Percentiles rank a stretch among this genome's conserved stretches.
These are phyloP conservation scores for Drosophila teissieri DNA, from an alignment of 1,140 invertebrate species.

Conservation along the genomic window DNA sequence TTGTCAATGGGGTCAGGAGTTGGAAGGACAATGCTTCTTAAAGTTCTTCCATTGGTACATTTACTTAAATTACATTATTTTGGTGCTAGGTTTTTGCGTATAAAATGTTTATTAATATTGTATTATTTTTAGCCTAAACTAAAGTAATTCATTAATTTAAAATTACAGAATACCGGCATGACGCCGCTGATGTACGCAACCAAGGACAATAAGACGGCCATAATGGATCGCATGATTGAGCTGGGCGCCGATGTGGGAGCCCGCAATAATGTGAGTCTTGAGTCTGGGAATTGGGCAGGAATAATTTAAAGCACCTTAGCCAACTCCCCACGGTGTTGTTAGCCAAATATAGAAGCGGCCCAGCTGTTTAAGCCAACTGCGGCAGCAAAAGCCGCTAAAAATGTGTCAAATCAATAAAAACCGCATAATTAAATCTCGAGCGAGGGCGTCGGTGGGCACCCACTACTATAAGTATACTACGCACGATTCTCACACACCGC, in stretches of 20 bases:
- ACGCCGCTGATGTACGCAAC: constrained; percentile 97
- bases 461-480: constrained; percentile 25
- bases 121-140: background rate
- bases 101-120: no score
- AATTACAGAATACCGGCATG: constrained; percentile 93
- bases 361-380: constrained; percentile 38
- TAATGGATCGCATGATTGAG: constrained; percentile 95
- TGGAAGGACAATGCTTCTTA: background rate
- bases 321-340: constrained; percentile 21
- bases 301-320: constrained; percentile 37
- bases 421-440: constrained; percentile 80
- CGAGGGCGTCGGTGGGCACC: constrained; percentile 55
- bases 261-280: constrained; percentile 92
- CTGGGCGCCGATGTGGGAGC: constrained; percentile 95
- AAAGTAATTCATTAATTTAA: constrained; percentile 1
- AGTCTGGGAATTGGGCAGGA: constrained; percentile 8
- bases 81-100: no score
- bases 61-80: background rate
- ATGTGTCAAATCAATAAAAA: constrained; percentile 84
- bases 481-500: constrained; percentile 53
- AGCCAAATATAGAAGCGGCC: constrained; percentile 28
- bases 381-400: constrained; percentile 61
- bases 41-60: background rate
- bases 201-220: constrained; percentile 95
- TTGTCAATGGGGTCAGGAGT: background rate